These are phyloP conservation scores for Formica aserva DNA, from an alignment of 2,888 invertebrate species.

Conservation along the genomic window DNA sequence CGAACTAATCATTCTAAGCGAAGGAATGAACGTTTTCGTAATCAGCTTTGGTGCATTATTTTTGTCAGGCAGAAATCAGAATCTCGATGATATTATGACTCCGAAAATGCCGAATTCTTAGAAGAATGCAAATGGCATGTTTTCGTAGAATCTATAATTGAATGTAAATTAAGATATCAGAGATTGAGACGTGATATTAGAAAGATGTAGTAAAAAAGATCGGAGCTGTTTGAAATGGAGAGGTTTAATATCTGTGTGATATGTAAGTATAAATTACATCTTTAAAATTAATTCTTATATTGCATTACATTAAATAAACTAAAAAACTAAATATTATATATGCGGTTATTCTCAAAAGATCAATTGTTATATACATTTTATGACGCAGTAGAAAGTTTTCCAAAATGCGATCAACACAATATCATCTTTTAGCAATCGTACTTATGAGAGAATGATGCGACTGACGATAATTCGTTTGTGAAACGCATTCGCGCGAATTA, in stretches of 20 bases:
- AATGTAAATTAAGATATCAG: constrained; percentile 11
- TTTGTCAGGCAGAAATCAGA: not conserved
- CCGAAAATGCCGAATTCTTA: not conserved
- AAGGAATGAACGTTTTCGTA: constrained; percentile 30
- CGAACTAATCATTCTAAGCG: constrained; percentile 56
- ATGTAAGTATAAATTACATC: not conserved
- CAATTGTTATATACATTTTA: not conserved
- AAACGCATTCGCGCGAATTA: not conserved
- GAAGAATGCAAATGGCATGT: constrained; percentile 22
- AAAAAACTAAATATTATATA: not conserved
- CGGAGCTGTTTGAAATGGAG: not conserved
- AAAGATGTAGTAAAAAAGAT: not conserved
- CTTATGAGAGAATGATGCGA: not conserved
- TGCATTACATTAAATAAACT: not conserved
- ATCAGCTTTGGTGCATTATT: constrained; percentile 15
- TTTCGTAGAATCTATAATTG: constrained; percentile 29
- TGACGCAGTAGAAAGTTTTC: not conserved
- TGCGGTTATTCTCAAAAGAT: not conserved
- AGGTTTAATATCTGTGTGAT: not conserved
- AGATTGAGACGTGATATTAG: not conserved
- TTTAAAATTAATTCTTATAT: constrained; percentile 3
- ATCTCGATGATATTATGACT: not conserved
- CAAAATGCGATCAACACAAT: not conserved
- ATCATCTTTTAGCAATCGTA: not conserved
- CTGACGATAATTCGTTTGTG: not conserved